These are phyloP conservation scores for Zaprionus africanus DNA, from an alignment of 1,140 invertebrate genomes.

Conservation along the genomic window DNA sequence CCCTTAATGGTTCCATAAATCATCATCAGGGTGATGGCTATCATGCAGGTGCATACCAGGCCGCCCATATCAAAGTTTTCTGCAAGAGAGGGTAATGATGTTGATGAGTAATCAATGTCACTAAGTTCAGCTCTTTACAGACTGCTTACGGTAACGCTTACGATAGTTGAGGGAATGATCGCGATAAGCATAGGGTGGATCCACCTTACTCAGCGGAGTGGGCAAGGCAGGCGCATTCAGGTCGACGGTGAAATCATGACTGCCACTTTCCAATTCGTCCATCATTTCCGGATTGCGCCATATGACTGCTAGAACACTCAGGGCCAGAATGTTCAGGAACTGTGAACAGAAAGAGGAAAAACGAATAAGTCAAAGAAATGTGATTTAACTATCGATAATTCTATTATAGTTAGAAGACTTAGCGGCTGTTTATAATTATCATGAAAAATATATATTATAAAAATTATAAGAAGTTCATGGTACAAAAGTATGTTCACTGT, in stretches of 20 bases:
- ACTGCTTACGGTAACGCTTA: slow-evolving; percentile 85
- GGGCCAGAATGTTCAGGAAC: slow-evolving; percentile 89
- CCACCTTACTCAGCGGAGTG: slow-evolving; percentile 88
- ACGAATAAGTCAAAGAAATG: background rate
- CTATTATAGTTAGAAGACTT: background rate
- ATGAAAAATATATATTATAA: slow-evolving; percentile 2
- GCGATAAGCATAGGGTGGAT: slow-evolving; percentile 87
- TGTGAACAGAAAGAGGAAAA: slow-evolving; percentile 78
- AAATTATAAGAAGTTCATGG: background rate
- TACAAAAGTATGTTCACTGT: background rate
- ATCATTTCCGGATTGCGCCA: slow-evolving; percentile 88
- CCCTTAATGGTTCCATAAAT: slow-evolving; percentile 92
- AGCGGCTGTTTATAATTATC: background rate
- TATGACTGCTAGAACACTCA: slow-evolving; percentile 90
- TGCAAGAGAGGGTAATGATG: slow-evolving; percentile 83
- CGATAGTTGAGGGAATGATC: slow-evolving; percentile 87
- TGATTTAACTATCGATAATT: no score
- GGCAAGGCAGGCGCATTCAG: slow-evolving; percentile 86
- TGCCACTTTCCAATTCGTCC: slow-evolving; percentile 85
- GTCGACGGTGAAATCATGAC: slow-evolving; percentile 83
- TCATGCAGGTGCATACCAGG: slow-evolving; percentile 90
- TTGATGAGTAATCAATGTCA: slow-evolving; percentile 4
- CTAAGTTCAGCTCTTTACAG: background rate
- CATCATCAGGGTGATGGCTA: slow-evolving; percentile 92
- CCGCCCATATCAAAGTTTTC: slow-evolving; percentile 92